phyloP scores from a whole-genome alignment of 37 sponge, comb jelly and placozoan genomes.

The Cliona cf. orientalis region DNA sequence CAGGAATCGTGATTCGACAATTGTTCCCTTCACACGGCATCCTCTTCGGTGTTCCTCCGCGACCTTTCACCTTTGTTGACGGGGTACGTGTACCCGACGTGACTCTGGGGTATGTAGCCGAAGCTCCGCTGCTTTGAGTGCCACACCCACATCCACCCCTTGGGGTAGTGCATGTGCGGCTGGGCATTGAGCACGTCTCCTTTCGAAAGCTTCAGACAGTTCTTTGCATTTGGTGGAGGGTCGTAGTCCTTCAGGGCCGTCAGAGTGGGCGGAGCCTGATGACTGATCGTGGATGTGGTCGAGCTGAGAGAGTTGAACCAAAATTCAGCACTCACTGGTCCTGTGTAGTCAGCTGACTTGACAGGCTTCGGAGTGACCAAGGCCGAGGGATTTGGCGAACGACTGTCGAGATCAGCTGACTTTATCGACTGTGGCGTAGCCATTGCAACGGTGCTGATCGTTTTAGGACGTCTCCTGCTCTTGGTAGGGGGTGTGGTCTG shows the following conservation, averaged over 20 bases:
- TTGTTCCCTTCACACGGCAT: slow-evolving; percentile 15
- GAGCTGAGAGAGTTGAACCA: background rate
- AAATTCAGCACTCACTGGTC: background rate
- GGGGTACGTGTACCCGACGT: slow-evolving; percentile 32
- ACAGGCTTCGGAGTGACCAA: background rate
- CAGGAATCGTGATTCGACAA: too few species aligned
- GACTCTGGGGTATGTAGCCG: slow-evolving; percentile 58
- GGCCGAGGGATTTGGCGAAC: background rate
- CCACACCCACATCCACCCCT: slow-evolving; percentile 74
- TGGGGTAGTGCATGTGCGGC: slow-evolving; percentile 46
- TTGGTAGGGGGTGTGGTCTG: background rate
- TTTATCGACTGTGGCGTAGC: background rate
- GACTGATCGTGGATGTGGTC: background rate
- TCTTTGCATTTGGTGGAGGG: slow-evolving; percentile 20
- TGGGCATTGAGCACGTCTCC: slow-evolving; percentile 48
- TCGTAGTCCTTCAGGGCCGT: slow-evolving; percentile 23
- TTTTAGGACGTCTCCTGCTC: background rate
- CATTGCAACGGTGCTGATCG: background rate
- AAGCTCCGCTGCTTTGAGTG: slow-evolving; percentile 22
- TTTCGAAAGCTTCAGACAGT: slow-evolving; percentile 25
- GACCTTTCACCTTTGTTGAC: background rate
- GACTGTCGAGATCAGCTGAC: background rate
- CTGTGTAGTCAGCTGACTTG: background rate
- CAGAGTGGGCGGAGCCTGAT: background rate
- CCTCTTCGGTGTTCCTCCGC: background rate